phyloP scores from a whole-genome alignment of 2,797 vertebrate genomes.

The Acanthis flammea region DNA sequence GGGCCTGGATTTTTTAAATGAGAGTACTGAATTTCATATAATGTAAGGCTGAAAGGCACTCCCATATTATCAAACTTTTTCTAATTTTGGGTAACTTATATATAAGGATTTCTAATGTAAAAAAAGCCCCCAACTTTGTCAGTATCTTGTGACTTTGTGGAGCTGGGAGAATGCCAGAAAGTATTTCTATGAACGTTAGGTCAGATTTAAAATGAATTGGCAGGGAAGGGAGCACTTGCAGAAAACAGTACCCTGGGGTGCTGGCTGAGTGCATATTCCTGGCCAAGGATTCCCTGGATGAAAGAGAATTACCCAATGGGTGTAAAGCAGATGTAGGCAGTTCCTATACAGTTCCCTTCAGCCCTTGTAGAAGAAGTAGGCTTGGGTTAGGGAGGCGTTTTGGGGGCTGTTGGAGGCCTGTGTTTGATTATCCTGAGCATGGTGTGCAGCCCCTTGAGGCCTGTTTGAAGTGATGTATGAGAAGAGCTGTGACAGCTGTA shows the following conservation, averaged over 20 bases:
- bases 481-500: slow-evolving; percentile 32
- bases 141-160: slow-evolving; percentile 24
- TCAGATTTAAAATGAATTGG: slow-evolving; percentile 63
- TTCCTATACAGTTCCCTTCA: not conserved
- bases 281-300: slow-evolving; percentile 1
- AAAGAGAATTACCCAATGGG: not conserved
- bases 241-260: slow-evolving; percentile 13
- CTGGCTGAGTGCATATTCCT: not conserved
- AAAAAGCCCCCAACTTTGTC: not conserved
- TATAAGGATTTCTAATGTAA: not conserved
- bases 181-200: not conserved
- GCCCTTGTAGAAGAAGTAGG: not conserved
- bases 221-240: slow-evolving; percentile 44
- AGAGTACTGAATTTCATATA: not conserved
- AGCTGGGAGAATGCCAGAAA: slow-evolving; percentile 36
- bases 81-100: not conserved
- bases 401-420: not conserved
- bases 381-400: not conserved
- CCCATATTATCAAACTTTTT: not conserved
- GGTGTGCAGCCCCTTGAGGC: slow-evolving; percentile 2
- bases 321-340: slow-evolving; percentile 1
- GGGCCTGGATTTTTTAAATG: not conserved
- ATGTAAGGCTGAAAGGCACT: not conserved
- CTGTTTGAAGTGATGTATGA: slow-evolving; percentile 1
- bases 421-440: not conserved